These are phyloP conservation scores for Campoletis raptor DNA, from an alignment of 2,888 invertebrate genomes.

Conservation along the genomic window DNA sequence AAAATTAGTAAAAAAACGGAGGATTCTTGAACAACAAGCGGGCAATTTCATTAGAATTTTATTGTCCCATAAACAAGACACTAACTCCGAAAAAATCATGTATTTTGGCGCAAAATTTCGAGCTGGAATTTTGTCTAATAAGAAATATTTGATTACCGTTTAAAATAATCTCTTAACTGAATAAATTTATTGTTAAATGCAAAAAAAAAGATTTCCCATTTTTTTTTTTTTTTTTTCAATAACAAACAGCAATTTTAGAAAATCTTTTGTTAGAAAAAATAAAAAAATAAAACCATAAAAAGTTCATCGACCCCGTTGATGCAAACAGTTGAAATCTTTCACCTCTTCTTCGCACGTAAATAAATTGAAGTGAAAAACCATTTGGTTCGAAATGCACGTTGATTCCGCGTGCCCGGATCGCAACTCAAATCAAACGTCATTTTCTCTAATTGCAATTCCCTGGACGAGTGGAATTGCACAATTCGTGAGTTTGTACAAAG, in stretches of 20 bases:
- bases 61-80: not conserved
- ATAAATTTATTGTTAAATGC: not conserved
- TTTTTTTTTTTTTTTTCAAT: not conserved
- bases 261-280: not conserved
- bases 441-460: slow-evolving; percentile 59
- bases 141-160: not conserved
- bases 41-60: not conserved
- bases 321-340: slow-evolving; percentile 44
- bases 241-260: no score
- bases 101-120: not conserved
- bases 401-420: slow-evolving; percentile 9
- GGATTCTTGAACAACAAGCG: not conserved
- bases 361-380: slow-evolving; percentile 54
- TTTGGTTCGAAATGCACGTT: slow-evolving; percentile 18
- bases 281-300: not conserved
- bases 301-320: not conserved
- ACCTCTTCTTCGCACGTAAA: slow-evolving; percentile 45
- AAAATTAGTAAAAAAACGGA: not conserved
- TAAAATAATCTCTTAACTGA: not conserved
- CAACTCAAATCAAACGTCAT: slow-evolving; percentile 54
- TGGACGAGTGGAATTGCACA: slow-evolving; percentile 44
- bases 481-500: slow-evolving; percentile 19
- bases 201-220: not conserved
- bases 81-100: not conserved
- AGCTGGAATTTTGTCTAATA: not conserved